A percentile compares a stretch with the other conserved stretches of the same genome.
These are phyloP conservation scores for Chloroclystis v-ata DNA, from an alignment of 2,888 invertebrate genomes.

Conservation along the genomic window DNA sequence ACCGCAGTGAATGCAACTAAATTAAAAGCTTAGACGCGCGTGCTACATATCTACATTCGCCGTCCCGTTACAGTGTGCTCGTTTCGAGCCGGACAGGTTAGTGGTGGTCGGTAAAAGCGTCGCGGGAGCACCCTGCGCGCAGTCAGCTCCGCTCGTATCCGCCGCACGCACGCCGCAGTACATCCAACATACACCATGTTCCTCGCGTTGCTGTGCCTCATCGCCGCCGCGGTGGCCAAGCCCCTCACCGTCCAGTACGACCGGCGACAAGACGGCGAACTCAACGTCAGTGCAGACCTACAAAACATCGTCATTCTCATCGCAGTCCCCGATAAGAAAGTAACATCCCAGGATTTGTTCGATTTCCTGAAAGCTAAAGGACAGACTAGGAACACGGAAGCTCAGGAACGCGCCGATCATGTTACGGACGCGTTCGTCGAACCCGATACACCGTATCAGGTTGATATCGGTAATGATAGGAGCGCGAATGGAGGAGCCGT, in stretches of 20 bases:
- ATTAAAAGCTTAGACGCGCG: conserved; percentile 24
- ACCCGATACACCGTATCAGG: conserved; percentile 83
- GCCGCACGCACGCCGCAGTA: conserved; percentile 58
- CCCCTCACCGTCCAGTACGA: conserved; percentile 72
- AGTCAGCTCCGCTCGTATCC: conserved; percentile 50
- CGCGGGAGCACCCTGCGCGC: conserved; percentile 53
- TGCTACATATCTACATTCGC: conserved; percentile 42
- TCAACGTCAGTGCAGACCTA: conserved; percentile 84
- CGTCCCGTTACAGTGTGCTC: conserved; percentile 74
- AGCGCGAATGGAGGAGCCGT: conserved; percentile 45
- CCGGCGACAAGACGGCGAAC: conserved; percentile 87
- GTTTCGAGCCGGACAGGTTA: conserved; percentile 69
- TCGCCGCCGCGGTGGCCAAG: conserved; percentile 45
- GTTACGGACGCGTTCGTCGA: conserved; percentile 79
- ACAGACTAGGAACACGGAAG: conserved; percentile 30
- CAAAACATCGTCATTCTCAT: conserved; percentile 85
- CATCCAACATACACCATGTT: too few species aligned
- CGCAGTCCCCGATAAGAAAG: conserved; percentile 70
- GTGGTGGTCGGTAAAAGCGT: conserved; percentile 65
- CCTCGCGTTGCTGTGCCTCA: conserved; percentile 43
- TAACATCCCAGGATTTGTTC: conserved; percentile 37
- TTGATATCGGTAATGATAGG: conserved; percentile 75
- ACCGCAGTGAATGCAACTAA: conserved; percentile 16
- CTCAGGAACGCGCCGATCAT: conserved; percentile 64
- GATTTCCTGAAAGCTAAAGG: conserved; percentile 27